Evolutionary conservation across 2,113 vertebrate genomes (phyloP).

Genomic region (Solea senegalensis): DNA sequence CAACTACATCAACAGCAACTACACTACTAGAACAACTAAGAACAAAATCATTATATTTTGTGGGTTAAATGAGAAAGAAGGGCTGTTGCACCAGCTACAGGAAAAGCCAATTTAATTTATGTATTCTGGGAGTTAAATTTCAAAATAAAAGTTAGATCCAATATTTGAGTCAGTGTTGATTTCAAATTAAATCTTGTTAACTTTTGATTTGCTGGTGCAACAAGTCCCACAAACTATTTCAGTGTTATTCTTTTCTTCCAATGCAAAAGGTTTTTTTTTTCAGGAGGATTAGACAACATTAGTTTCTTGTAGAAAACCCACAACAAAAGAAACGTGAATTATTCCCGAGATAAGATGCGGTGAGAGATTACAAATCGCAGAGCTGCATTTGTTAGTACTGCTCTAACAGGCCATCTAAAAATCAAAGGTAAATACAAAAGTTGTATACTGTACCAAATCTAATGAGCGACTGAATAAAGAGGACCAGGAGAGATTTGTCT

Average conservation of each 20-base stretch:
- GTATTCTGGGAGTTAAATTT: too few species aligned
- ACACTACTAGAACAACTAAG: constrained; percentile 26
- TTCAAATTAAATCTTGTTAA: neutral
- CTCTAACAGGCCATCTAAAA: constrained; percentile 52
- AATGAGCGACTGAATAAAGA: constrained; percentile 86
- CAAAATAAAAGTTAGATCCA: constrained; percentile 1
- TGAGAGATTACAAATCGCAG: constrained; percentile 47
- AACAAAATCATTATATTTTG: constrained; percentile 3
- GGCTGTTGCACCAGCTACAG: constrained; percentile 36
- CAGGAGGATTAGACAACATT: neutral
- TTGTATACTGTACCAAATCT: constrained; percentile 85
- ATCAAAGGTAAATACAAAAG: constrained; percentile 41
- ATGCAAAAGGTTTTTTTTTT: neutral
- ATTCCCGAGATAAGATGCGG: constrained; percentile 27
- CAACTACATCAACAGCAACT: constrained; percentile 36
- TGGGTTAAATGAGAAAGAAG: constrained; percentile 7
- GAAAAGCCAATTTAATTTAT: neutral
- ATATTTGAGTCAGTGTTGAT: neutral
- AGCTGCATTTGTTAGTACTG: constrained; percentile 62
- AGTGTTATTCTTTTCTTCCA: neutral
- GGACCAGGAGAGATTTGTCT: constrained; percentile 87
- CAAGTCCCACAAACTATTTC: constrained; percentile 1
- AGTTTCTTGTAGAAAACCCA: constrained; percentile 51
- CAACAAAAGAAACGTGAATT: constrained; percentile 20
- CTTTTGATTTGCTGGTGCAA: constrained; percentile 38